Base-by-base conservation (phyloP, 2,113 vertebrate genomes). In the Proterorhinus semilunaris region DNA sequence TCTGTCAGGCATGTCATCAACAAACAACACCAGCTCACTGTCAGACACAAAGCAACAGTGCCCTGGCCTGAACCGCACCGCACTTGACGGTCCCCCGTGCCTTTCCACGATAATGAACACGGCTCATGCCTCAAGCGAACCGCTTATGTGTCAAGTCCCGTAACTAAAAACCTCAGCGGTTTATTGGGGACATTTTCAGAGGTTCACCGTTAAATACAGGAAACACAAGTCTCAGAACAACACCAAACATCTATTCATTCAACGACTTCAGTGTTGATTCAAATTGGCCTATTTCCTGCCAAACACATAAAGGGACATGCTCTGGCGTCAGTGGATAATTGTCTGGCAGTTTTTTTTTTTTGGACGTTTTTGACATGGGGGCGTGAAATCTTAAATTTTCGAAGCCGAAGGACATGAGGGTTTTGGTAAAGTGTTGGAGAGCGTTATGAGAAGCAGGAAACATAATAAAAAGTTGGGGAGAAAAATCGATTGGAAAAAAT, bases 321-420 rank as follows among this genome's bases (percentile, higher is more conserved):
- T 44, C 42, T 61, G 58, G 44, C 58, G 58, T 61, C 13, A 61
- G 58, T 8, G 42, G 42, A 61, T 61, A 61, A 61, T 61, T 45
- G 42, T n/a, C 13, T n/a, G 43, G 58, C 8, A 44, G 43, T 11
- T n/a, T 44, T 42, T 42, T 42, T n/a, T n/a, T n/a, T n/a, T n/a
- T 27, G 27, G 55, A 42, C 55, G 11, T 13, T 42, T 58, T 42
- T 44, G 58, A 61, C 42, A 44, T 43, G 58, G 36, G 42, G 45
- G 58, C 12, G 8, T 61, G 58, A n/a, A 61, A 44, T 61, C 8
- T 44, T 42, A 61, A 45, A n/a, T 51, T 51, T 45, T n/a, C 15
- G 15, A 44, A 45, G 58, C 13, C 44, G 55, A 42, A 58, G 6
- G 55, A 45, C 58, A 61, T n/a, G 10, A 44, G 44, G 42, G 7